Percentiles rank a stretch among this genome's conserved stretches.
Conservation (phyloP, 2,888 invertebrate species). For the Limnephilus rhombicus region DNA sequence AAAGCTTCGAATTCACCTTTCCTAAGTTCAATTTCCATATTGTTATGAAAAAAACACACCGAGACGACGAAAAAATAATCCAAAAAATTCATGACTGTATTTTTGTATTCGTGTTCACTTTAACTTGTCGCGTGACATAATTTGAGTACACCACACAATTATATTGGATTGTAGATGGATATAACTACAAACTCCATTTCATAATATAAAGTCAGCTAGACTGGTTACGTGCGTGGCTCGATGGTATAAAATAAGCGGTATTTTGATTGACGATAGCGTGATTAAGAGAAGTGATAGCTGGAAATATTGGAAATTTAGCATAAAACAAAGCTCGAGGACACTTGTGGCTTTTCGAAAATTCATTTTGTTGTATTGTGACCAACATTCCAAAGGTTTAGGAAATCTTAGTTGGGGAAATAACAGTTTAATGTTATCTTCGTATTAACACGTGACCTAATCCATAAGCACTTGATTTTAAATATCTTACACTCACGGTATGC, state of each 20-base stretch:
- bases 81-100: neutral
- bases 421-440: neutral
- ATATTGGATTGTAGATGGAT: conserved; percentile 55
- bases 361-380: neutral
- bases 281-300: conserved; percentile 16
- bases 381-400: neutral
- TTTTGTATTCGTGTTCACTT: conserved; percentile 28
- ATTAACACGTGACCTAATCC: neutral
- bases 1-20: neutral
- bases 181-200: conserved; percentile 45
- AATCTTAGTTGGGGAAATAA: neutral
- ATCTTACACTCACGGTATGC: neutral
- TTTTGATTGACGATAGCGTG: conserved; percentile 8
- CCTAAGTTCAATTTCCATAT: neutral
- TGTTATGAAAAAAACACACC: neutral
- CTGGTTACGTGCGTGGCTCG: conserved; percentile 58
- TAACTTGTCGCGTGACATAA: conserved; percentile 44
- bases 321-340: neutral
- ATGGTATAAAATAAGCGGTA: conserved; percentile 16
- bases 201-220: conserved; percentile 42
- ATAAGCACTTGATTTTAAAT: too few relatives aligned
- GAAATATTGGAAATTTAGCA: conserved; percentile 18
- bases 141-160: conserved; percentile 53
- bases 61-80: neutral
- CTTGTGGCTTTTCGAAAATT: neutral